These are phyloP conservation scores for Marmota monax DNA, from an alignment of 2,113 vertebrate species.

Conservation along the genomic window DNA sequence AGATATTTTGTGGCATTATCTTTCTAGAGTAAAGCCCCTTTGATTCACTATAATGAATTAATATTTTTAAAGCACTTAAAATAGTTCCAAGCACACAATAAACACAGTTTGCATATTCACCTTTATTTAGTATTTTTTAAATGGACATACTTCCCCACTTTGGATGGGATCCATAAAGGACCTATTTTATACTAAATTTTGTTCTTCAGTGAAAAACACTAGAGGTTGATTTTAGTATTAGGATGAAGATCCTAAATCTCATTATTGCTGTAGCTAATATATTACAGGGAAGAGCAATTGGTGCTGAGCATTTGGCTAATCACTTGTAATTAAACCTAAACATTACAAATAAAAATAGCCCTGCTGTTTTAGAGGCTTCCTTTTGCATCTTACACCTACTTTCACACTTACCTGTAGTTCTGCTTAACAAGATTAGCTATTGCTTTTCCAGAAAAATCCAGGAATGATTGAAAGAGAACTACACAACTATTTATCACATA, in stretches of 20 bases:
- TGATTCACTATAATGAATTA: not conserved
- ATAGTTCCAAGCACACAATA: not conserved
- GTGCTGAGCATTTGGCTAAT: not conserved
- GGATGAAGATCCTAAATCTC: not conserved
- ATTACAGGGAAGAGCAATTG: not conserved
- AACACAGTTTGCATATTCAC: not conserved
- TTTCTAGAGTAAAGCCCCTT: slow-evolving; percentile 4
- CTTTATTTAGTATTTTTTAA: not conserved
- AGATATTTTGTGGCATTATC: not conserved
- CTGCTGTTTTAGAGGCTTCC: not conserved
- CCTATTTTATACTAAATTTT: slow-evolving; percentile 1
- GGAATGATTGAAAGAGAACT: not conserved
- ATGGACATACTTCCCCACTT: not conserved
- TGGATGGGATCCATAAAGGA: not conserved
- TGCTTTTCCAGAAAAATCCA: not conserved
- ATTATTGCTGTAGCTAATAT: not conserved
- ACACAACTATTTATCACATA: not conserved
- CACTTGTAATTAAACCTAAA: slow-evolving; percentile 14
- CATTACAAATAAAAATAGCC: not conserved
- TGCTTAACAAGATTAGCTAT: not conserved
- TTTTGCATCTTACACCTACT: not conserved
- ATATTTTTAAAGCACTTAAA: slow-evolving; percentile 47
- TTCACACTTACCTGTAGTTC: not conserved
- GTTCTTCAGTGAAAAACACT: not conserved
- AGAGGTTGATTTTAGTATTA: not conserved